A percentile compares a stretch with the other conserved stretches of the same genome.
These are phyloP conservation scores for Odontomachus brunneus DNA, from an alignment of 1,140 invertebrate species.

Conservation along the genomic window DNA sequence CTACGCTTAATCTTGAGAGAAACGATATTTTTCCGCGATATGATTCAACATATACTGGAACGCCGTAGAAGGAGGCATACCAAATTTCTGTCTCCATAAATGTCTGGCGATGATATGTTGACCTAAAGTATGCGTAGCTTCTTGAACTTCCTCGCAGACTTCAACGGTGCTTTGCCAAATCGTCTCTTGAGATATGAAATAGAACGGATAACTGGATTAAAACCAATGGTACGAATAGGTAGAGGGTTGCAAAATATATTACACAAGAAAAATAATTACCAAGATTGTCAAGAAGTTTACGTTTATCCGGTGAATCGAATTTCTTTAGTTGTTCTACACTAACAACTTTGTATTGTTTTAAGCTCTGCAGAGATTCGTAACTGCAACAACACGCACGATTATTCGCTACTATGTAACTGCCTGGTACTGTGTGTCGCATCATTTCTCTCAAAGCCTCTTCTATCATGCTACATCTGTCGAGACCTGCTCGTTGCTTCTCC, in stretches of 20 bases:
- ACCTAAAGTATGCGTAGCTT: slow-evolving; percentile 77
- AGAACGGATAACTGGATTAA: neutral
- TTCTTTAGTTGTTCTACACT: slow-evolving; percentile 82
- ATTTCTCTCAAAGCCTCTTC: slow-evolving; percentile 83
- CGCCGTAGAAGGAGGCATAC: slow-evolving; percentile 78
- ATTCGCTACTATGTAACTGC: slow-evolving; percentile 83
- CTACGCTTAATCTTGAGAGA: slow-evolving; percentile 70
- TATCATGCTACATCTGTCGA: slow-evolving; percentile 69
- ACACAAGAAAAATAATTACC: slow-evolving; percentile 66
- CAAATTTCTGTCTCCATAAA: slow-evolving; percentile 84
- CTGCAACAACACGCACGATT: slow-evolving; percentile 81
- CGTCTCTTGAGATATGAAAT: slow-evolving; percentile 78
- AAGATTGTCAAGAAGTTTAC: slow-evolving; percentile 79
- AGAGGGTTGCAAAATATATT: too few species aligned
- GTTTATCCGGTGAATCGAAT: slow-evolving; percentile 80
- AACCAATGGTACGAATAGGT: too few species aligned
- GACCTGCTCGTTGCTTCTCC: slow-evolving; percentile 58
- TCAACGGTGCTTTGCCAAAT: slow-evolving; percentile 83
- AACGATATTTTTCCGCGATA: slow-evolving; percentile 82
- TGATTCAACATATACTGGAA: slow-evolving; percentile 84
- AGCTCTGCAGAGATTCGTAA: slow-evolving; percentile 80
- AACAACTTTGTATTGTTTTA: slow-evolving; percentile 81
- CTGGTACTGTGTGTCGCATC: slow-evolving; percentile 76
- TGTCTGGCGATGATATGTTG: slow-evolving; percentile 80
- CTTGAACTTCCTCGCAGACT: slow-evolving; percentile 84